Base-by-base conservation (phyloP, 2,888 invertebrate species). In the Drosophila infuscata region DNA sequence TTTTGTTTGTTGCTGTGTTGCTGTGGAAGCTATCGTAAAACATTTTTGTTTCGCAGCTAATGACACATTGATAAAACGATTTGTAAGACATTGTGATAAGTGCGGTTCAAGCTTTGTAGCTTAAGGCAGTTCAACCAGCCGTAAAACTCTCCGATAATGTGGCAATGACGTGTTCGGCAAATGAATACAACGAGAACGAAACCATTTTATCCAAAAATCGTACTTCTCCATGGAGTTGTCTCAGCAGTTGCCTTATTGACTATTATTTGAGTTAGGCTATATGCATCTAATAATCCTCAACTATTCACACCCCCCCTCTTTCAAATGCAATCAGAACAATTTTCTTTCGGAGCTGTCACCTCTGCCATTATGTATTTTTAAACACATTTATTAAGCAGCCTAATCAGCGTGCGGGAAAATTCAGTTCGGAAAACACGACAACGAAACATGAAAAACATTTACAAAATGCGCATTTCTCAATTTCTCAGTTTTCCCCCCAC, bases 51-150 rank as follows among this genome's bases (percentile, higher is more conserved):
- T 74, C 62, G 81, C 73, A 79, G 88, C 82, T 90, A 87, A 85
- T 89, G 90, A 87, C 87, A 87, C 80, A 79, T 79, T 88, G 88
- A 88, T 90, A 90, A 90, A 88, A 89, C 83, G 91, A 88, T 88
- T 90, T 88, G 91, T 88, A 83, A 85, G 89, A 90, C 90, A 88
- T 79, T 78, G 84, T 75, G 89, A 84, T 90, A 87, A 85, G 82
- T 82, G 77, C 81, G 85, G 85, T 89, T 85, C 82, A 88, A 77
- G 89, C 85, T 89, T 85, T 84, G 82, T 87, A 87, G 84, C 89
- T 89, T 89, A 89, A 82, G 64, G 72, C 66, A 70, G 67, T 63
- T 60, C 56, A 76, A 73, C 38, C 41, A 33, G 63, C 48, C 69
- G 46, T 70, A 59, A 58, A 66, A 67, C 64, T 59, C 48, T 51